Evolutionary conservation across 2,113 vertebrate genomes (phyloP).

Genomic region (Antechinus flavipes): DNA sequence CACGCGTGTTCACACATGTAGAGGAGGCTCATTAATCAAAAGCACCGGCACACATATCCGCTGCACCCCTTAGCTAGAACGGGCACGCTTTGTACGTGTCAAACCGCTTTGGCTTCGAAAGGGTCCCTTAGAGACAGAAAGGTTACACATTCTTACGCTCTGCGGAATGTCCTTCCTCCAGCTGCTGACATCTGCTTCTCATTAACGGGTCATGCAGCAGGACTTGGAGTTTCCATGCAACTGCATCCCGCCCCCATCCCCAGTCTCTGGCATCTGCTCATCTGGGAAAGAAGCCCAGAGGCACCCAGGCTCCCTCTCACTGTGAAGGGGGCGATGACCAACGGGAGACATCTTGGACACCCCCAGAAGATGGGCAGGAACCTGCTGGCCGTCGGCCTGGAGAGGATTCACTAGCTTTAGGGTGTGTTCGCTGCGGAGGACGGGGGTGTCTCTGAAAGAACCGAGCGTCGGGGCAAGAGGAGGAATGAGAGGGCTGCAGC

Average conservation of each 20-base stretch:
- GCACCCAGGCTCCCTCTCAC: not conserved
- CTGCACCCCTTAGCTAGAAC: not conserved
- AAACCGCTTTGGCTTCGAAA: not conserved
- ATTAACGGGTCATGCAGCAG: not conserved
- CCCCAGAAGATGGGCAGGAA: not conserved
- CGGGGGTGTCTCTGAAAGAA: not conserved
- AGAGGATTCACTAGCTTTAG: not conserved
- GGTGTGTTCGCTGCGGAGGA: not conserved
- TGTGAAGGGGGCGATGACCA: not conserved
- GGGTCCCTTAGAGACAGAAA: not conserved
- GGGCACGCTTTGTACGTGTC: not conserved
- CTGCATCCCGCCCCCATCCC: not conserved
- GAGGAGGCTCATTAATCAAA: not conserved
- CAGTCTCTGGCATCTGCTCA: not conserved
- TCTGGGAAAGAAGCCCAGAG: not conserved
- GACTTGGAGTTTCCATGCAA: not conserved
- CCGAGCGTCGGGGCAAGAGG: not conserved
- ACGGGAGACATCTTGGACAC: not conserved
- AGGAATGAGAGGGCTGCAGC: not conserved
- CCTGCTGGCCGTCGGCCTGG: not conserved
- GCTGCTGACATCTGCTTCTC: slow-evolving; percentile 9
- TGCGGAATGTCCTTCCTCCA: not conserved
- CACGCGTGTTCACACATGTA: not conserved
- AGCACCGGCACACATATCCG: not conserved
- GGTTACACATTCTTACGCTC: not conserved